A percentile compares a stretch with the other conserved stretches of the same genome.
These are phyloP conservation scores for Ramphastos sulfuratus DNA, from an alignment of 2,113 vertebrate species.

Conservation along the genomic window DNA sequence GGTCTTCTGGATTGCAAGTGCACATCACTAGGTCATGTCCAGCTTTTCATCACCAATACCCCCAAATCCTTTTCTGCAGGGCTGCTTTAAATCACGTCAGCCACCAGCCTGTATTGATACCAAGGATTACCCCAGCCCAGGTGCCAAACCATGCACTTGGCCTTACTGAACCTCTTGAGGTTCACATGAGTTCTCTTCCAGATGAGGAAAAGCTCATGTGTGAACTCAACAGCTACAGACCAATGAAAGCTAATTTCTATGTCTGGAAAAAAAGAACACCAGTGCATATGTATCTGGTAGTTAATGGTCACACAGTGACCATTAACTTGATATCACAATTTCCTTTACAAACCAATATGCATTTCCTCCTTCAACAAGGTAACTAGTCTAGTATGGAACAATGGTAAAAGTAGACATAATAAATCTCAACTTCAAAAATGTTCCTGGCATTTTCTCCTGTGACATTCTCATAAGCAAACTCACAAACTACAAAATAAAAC, in stretches of 20 bases:
- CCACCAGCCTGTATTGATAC: neutral
- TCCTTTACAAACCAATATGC: neutral
- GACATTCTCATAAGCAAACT: neutral
- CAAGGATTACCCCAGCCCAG: neutral
- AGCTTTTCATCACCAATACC: neutral
- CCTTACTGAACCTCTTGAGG: neutral
- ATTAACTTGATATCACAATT: neutral
- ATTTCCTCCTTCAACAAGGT: neutral
- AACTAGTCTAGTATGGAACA: neutral
- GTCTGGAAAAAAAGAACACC: neutral
- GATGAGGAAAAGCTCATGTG: neutral
- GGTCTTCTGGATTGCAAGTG: neutral
- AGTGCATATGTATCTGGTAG: neutral
- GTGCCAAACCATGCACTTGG: neutral
- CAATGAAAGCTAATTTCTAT: neutral
- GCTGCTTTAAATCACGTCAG: neutral
- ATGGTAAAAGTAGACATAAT: neutral
- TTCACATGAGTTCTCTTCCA: neutral
- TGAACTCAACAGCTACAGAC: neutral
- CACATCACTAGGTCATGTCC: accelerated
- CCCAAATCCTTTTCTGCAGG: neutral
- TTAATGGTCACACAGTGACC: neutral
- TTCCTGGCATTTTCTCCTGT: neutral
- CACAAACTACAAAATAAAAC: neutral
- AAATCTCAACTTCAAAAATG: neutral